phyloP scores from a whole-genome alignment of 2,113 vertebrate species.

The Nothocercus nigrocapillus region DNA sequence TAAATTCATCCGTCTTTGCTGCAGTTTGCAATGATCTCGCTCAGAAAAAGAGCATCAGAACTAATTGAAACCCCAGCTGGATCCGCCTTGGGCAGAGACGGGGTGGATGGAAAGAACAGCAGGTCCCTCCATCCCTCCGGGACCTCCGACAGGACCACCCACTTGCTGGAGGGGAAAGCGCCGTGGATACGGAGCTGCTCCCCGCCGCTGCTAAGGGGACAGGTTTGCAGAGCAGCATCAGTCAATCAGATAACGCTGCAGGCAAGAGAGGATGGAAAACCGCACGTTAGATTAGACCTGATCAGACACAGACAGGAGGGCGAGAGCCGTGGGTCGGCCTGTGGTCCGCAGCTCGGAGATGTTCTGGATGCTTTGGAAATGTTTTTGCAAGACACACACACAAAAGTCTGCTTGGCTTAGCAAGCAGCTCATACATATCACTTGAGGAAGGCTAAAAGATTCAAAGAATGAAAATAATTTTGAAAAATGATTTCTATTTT shows the following conservation, averaged over 20 bases:
- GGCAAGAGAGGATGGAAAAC: background rate
- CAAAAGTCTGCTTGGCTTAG: background rate
- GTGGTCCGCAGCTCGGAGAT: background rate
- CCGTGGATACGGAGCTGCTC: background rate
- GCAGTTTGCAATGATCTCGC: background rate
- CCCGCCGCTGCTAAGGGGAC: background rate
- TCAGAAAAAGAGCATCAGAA: slow-evolving; percentile 18
- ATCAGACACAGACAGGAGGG: background rate
- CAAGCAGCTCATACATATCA: background rate
- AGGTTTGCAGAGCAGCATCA: background rate
- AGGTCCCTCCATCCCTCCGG: background rate
- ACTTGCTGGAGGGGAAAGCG: background rate
- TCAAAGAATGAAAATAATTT: background rate
- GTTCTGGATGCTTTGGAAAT: background rate
- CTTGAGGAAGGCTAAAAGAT: background rate
- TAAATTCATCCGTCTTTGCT: background rate
- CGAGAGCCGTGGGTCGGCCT: background rate
- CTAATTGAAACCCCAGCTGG: slow-evolving; percentile 21
- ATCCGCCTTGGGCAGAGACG: background rate
- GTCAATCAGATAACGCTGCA: background rate
- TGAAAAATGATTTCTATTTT: background rate
- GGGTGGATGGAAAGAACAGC: background rate
- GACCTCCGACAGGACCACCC: slow-evolving; percentile 30
- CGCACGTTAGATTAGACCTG: background rate
- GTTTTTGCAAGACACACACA: background rate